Evolutionary conservation across 2,797 vertebrate species (phyloP), one percentile per base, ranked within the genome.

Genomic region (Potorous gilbertii): DNA sequence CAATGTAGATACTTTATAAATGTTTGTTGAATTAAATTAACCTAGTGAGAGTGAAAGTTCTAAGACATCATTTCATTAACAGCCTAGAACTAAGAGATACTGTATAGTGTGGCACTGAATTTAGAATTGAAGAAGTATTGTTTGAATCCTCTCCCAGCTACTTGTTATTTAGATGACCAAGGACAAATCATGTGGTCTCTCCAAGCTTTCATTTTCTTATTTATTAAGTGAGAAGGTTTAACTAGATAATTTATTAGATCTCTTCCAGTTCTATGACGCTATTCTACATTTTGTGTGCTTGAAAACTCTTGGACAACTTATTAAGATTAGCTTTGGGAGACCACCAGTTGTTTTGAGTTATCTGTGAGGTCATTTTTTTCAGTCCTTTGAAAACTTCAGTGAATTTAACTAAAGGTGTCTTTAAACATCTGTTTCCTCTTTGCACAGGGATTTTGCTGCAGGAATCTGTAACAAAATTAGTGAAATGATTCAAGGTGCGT

Each of bases 381-480:
- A 93, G 13, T 91, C 55, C 27, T 97, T 96, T 66, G 56, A 87
- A 97, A 96, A 97, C 50, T 46, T 92, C 56, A 50, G 12, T 18
- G 89, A 29, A 57, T 59, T 92, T 93, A 59, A 91, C 46, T 90
- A 89, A 87, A 46, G 40, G 96, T 74, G 40, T 21, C 95, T 95
- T 95, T 90, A 96, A 94, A 90, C 0, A 90, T 93, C 95, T 96
- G 11, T 93, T 96, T 46, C 98, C 91, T 98, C 94, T 98, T 94
- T 98, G 98, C 98, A 66, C 97, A 99, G 99, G 98, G 99, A 99
- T 98, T 99, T 99, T 99, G 99, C 99, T 94, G 99, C 99, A 0
- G 99, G 99, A 96, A 99, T 99, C 98, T 99, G 99, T 98, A 99
- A 99, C 98, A 99, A 99, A 99, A 99, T 99, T 98, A 99, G 99